Percentiles rank a stretch among this genome's conserved stretches.
Conservation (phyloP, 2,113 vertebrate species). For the Dicaeum eximium region DNA sequence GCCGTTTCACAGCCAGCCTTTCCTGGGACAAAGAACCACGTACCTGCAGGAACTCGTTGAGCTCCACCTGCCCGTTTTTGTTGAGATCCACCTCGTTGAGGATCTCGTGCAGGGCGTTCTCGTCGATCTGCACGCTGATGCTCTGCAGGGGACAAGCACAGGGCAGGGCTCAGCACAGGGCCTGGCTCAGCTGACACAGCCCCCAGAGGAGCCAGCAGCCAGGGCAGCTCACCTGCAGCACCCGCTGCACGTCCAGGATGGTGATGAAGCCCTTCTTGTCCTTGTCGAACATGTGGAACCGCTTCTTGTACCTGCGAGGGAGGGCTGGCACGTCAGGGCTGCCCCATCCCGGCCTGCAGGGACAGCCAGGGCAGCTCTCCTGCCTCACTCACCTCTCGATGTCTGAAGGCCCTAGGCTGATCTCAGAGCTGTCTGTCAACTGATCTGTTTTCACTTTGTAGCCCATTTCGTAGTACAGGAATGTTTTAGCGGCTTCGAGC, state of each 20-base stretch:
- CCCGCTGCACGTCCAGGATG: slow-evolving; percentile 89
- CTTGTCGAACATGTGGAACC: slow-evolving; percentile 95
- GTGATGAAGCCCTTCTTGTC: slow-evolving; percentile 96
- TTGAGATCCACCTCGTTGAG: slow-evolving; percentile 95
- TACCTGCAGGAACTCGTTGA: slow-evolving; percentile 93
- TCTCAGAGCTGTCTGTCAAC: slow-evolving; percentile 85
- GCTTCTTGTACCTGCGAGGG: slow-evolving; percentile 87
- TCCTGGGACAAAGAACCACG: not conserved
- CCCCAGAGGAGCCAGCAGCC: not conserved
- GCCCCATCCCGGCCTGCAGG: not conserved
- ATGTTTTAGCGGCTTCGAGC: slow-evolving; percentile 83
- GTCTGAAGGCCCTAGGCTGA: slow-evolving; percentile 82
- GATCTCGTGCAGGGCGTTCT: slow-evolving; percentile 91
- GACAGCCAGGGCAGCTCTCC: not conserved
- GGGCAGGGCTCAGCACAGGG: not conserved
- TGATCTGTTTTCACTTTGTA: slow-evolving; percentile 94
- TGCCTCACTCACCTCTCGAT: slow-evolving; percentile 79
- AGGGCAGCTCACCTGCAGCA: slow-evolving; percentile 79
- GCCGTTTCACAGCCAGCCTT: rapidly evolving
- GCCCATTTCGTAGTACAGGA: slow-evolving; percentile 95
- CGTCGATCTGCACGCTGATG: slow-evolving; percentile 87
- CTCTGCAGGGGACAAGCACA: slow-evolving; percentile 72
- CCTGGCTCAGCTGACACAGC: not conserved
- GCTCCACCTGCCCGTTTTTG: slow-evolving; percentile 97
- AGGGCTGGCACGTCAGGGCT: not conserved